Evolutionary conservation across 2,888 invertebrate species (phyloP), one percentile per base, ranked within the genome.

Genomic region (Phlogophora meticulosa): DNA sequence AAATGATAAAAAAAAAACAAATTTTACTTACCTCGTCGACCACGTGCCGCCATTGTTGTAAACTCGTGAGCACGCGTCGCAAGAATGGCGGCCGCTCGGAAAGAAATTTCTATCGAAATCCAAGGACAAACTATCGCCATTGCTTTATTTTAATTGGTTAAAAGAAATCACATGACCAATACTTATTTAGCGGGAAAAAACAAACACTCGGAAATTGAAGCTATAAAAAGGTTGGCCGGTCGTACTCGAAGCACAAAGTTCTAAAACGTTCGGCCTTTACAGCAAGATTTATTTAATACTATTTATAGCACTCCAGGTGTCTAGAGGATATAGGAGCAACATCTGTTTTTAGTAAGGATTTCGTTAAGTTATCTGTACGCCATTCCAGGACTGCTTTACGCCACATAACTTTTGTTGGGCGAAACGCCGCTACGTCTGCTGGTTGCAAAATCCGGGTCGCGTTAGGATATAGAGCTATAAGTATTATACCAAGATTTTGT

Each of bases 391-490:
- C 73, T 43, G 80, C 69, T 73, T 80, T 80, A 56, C 69, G 74
- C 74, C 78, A 80, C 69, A 65, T 69, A 5, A 66, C 65, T 74
- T 80, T 74, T 43, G 80, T 60, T 38, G 77, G 80, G n/a, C 71
- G 67, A 70, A 82, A 80, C 11, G 71, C 82, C 4, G 78, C 65
- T 62, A 80, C 78, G 51, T 79, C 78, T 20, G 79, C 80, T 56
- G 81, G 77, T 60, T 81, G 77, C 36, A 79, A 64, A 49, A 79
- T 64, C 24, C 77, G 62, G 0, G 78, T 78, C n/a, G 65, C 64
- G 43, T 78, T 77, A 38, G 78, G 76, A 40, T 78, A 77, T 45
- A 78, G 64, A 48, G 80, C 80, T 66, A 73, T 79, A 22, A 78
- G 51, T 57, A 74, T 69, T 68, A 78, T 78, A 43, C 67, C 70